phyloP scores from a whole-genome alignment of 2,888 invertebrate genomes.

The Drosophila stalkeri region DNA sequence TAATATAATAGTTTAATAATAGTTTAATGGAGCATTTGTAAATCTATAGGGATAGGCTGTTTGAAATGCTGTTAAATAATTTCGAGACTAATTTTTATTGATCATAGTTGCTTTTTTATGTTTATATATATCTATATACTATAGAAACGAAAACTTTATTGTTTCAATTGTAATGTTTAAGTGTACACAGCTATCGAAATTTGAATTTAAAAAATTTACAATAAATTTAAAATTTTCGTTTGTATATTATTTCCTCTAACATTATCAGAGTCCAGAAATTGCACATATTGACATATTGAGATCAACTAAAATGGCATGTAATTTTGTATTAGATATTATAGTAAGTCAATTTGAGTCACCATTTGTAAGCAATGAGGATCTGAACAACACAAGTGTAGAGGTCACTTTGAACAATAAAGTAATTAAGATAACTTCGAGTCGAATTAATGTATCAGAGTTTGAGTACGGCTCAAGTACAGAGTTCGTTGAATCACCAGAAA shows the following conservation, averaged over 20 bases:
- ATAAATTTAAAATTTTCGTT: conserved; percentile 11
- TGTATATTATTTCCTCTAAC: not conserved
- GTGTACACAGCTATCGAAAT: conserved; percentile 1
- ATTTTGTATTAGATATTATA: conserved; percentile 69
- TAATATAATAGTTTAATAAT: no score
- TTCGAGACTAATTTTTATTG: not conserved
- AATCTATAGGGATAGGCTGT: no score
- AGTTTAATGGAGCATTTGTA: no score
- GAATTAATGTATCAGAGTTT: conserved; percentile 76
- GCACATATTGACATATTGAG: no score
- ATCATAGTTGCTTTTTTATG: conserved; percentile 14
- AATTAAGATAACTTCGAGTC: conserved; percentile 66
- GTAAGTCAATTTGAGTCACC: conserved; percentile 59
- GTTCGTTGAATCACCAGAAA: conserved; percentile 58
- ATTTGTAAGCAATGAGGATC: conserved; percentile 38
- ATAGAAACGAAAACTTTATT: not conserved
- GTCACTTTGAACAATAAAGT: conserved; percentile 59
- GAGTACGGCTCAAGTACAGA: conserved; percentile 63
- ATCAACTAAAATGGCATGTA: conserved; percentile 7
- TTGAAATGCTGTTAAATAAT: not conserved
- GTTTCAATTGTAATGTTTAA: not conserved
- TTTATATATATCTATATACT: not conserved
- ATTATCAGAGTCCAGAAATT: not conserved
- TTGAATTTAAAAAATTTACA: conserved; percentile 1
- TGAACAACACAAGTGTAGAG: conserved; percentile 53